These are phyloP conservation scores for Andricus curvator DNA, from an alignment of 2,888 invertebrate species.

Conservation along the genomic window DNA sequence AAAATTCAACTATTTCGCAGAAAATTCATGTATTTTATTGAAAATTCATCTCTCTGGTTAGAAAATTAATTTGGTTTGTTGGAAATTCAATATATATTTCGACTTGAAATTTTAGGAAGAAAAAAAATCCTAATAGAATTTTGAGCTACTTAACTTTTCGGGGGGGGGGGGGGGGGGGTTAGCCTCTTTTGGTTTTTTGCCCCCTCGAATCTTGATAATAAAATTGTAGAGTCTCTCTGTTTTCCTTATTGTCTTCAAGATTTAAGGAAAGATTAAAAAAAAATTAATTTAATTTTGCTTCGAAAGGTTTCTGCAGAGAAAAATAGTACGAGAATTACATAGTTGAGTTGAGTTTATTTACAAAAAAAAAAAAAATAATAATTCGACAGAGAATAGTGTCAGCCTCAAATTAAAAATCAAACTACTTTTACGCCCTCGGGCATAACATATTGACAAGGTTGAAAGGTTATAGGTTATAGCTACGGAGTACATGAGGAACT, in stretches of 20 bases:
- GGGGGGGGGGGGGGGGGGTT: too few relatives aligned
- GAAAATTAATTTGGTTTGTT: too few relatives aligned
- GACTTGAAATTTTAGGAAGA: too few relatives aligned
- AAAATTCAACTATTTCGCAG: too few relatives aligned
- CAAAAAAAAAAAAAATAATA: background rate
- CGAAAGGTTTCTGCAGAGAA: background rate
- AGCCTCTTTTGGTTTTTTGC: too few relatives aligned
- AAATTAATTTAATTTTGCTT: background rate
- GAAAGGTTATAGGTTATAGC: background rate
- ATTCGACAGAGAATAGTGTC: background rate
- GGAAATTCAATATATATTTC: too few relatives aligned
- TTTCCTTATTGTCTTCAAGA: background rate
- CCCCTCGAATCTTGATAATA: too few relatives aligned
- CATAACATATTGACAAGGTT: slow-evolving; percentile 5
- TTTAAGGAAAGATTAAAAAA: too few relatives aligned
- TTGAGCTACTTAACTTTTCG: too few relatives aligned
- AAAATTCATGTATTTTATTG: too few relatives aligned
- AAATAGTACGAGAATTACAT: background rate
- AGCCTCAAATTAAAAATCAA: background rate
- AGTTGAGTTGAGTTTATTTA: background rate
- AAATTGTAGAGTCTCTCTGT: background rate
- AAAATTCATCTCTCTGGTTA: too few relatives aligned
- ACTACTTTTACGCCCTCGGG: background rate
- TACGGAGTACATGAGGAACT: background rate
- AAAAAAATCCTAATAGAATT: too few relatives aligned